These are phyloP conservation scores for Branchinecta lindahli DNA, from an alignment of 1,140 invertebrate species.

Conservation along the genomic window DNA sequence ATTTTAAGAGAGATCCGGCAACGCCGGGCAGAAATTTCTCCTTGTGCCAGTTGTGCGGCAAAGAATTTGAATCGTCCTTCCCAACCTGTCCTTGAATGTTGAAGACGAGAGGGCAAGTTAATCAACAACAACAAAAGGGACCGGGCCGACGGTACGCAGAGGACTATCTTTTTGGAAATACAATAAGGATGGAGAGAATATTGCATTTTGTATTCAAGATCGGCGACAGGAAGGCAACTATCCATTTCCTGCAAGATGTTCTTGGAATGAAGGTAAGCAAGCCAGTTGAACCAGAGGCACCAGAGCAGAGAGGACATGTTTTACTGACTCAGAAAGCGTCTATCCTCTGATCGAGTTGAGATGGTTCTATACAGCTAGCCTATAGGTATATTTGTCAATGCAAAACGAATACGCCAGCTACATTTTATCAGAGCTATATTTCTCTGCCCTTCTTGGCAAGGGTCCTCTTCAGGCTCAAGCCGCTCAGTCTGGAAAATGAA, in stretches of 20 bases:
- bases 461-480: no score
- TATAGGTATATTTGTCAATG: background rate
- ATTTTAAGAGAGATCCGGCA: no score
- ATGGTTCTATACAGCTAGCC: background rate
- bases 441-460: no score
- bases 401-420: background rate
- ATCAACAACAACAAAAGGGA: no score
- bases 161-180: no score
- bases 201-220: conserved; percentile 94
- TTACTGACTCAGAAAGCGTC: background rate
- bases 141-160: no score
- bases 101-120: no score
- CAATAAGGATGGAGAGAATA: conserved; percentile 36
- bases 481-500: no score
- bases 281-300: background rate
- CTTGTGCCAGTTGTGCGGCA: no score
- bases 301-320: background rate
- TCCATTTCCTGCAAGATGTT: conserved; percentile 72
- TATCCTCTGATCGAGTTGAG: background rate
- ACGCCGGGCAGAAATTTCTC: no score
- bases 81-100: no score
- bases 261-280: conserved; percentile 85
- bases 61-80: no score
- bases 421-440: background rate
- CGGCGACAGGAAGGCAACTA: conserved; percentile 61